These are phyloP conservation scores for Gandaritis pyraliata DNA, from an alignment of 2,888 invertebrate genomes.

Conservation along the genomic window DNA sequence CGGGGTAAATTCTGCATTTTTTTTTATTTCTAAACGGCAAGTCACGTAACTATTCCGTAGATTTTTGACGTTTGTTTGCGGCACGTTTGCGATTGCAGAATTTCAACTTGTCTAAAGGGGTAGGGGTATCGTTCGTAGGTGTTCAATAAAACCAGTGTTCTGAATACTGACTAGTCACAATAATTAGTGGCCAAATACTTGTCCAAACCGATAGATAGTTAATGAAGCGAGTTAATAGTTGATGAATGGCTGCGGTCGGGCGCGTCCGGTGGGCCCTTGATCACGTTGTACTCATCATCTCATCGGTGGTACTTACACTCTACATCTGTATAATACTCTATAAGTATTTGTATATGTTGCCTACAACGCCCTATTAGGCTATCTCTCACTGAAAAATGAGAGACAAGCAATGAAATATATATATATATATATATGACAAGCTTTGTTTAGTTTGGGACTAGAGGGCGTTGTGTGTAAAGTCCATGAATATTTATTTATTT, in stretches of 20 bases:
- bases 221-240: constrained; percentile 56
- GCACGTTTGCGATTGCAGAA: too few species aligned
- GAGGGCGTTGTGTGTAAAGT: too few species aligned
- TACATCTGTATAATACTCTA: background rate
- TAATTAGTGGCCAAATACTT: constrained; percentile 36
- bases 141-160: background rate
- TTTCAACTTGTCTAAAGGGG: too few species aligned
- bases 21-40: background rate
- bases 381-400: constrained; percentile 38
- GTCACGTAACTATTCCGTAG: too few species aligned
- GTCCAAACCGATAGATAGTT: constrained; percentile 34
- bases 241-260: constrained; percentile 47
- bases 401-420: too few species aligned
- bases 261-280: constrained; percentile 46
- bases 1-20: background rate
- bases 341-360: background rate
- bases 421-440: too few species aligned
- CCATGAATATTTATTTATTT: too few species aligned
- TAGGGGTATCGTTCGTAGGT: background rate
- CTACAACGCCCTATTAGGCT: background rate
- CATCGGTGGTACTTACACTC: constrained; percentile 3
- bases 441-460: too few species aligned
- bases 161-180: constrained; percentile 2
- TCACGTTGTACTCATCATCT: constrained; percentile 49
- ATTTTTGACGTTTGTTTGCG: too few species aligned